phyloP scores from a whole-genome alignment of 2,113 vertebrate genomes.

The Microtus oregoni region DNA sequence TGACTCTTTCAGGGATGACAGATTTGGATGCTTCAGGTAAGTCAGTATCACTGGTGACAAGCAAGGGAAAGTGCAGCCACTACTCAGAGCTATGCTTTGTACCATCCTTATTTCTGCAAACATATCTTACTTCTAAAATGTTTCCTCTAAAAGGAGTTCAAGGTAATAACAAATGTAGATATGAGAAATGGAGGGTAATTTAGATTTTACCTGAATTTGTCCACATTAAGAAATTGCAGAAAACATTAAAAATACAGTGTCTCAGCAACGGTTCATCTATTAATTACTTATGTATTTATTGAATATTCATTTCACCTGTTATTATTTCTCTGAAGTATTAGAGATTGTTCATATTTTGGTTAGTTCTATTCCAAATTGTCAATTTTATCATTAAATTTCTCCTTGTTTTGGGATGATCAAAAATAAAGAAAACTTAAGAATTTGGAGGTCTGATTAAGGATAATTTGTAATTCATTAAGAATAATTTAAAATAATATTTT shows the following conservation, averaged over 20 bases:
- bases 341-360: neutral
- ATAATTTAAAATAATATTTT: neutral
- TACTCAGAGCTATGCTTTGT: slow-evolving; percentile 24
- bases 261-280: neutral
- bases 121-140: neutral
- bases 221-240: neutral
- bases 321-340: neutral
- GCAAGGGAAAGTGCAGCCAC: slow-evolving; percentile 14
- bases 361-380: slow-evolving; percentile 29
- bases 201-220: neutral
- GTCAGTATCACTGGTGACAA: slow-evolving; percentile 48
- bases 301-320: neutral
- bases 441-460: neutral
- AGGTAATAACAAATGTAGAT: neutral
- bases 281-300: neutral
- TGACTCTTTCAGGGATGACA: slow-evolving; percentile 75
- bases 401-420: neutral
- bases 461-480: slow-evolving; percentile 28
- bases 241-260: neutral
- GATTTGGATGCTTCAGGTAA: slow-evolving; percentile 67
- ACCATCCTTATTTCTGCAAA: neutral
- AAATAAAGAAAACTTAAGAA: neutral
- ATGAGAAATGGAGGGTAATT: neutral
- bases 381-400: neutral
- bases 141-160: slow-evolving; percentile 1